Evolutionary conservation across 2,888 invertebrate species (phyloP).

Genomic region (Autographa gamma): DNA sequence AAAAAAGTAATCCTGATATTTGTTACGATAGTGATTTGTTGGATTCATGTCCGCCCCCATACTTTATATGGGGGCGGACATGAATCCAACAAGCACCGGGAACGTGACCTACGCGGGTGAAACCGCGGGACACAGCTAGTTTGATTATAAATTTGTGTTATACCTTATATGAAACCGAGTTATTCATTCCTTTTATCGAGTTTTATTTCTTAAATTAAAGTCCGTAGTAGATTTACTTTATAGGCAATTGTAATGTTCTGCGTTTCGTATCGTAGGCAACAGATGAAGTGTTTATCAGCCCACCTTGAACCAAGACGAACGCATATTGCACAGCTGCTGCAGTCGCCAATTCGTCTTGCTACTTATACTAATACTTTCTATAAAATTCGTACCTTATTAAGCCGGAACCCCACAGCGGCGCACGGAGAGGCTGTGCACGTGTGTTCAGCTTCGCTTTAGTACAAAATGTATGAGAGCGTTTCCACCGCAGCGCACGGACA

Average conservation of each 20-base stretch:
- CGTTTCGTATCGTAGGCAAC: slow-evolving; percentile 11
- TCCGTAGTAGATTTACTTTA: background rate
- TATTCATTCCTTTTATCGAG: background rate
- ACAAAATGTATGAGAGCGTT: too few relatives aligned
- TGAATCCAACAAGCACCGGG: too few relatives aligned
- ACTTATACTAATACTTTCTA: slow-evolving; percentile 5
- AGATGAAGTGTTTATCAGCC: slow-evolving; percentile 27
- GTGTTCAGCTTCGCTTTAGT: too few relatives aligned
- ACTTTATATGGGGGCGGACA: too few relatives aligned
- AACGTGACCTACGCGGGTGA: too few relatives aligned
- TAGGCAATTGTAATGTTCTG: slow-evolving; percentile 3
- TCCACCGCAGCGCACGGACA: too few relatives aligned
- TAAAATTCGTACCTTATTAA: slow-evolving; percentile 7
- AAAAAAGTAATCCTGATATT: too few relatives aligned
- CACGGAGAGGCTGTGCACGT: too few relatives aligned
- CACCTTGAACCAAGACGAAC: slow-evolving; percentile 53
- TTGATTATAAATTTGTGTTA: background rate
- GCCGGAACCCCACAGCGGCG: background rate
- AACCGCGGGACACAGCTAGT: too few relatives aligned
- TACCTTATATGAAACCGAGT: background rate
- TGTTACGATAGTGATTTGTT: too few relatives aligned
- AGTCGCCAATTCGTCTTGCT: slow-evolving; percentile 39
- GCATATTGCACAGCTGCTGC: slow-evolving; percentile 44
- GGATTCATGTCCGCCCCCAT: too few relatives aligned
- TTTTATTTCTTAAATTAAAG: background rate